Evolutionary conservation across 2,797 vertebrate species (phyloP).

Genomic region (Numenius phaeopus): DNA sequence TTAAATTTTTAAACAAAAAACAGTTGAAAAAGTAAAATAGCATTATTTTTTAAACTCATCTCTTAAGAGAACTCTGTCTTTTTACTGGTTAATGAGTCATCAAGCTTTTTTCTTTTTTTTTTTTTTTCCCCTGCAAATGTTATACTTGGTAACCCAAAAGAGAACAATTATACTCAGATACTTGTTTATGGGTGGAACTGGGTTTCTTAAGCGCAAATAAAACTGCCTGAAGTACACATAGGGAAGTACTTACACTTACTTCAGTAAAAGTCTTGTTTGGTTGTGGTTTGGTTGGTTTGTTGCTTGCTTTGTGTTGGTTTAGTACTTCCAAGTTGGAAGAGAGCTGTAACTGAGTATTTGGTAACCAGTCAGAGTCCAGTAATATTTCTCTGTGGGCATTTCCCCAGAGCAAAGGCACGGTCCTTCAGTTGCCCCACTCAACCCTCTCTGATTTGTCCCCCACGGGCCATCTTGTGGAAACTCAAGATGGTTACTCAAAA

Average conservation of each 20-base stretch:
- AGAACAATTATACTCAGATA: neutral
- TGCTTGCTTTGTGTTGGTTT: neutral
- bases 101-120: neutral
- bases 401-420: rapidly evolving
- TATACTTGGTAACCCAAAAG: neutral
- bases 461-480: rapidly evolving
- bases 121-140: neutral
- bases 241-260: neutral
- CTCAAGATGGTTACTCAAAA: neutral
- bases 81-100: neutral
- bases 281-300: neutral
- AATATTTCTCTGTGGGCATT: neutral
- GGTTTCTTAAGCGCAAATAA: neutral
- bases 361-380: neutral
- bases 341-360: neutral
- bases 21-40: neutral
- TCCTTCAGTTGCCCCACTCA: neutral
- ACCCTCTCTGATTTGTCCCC: neutral
- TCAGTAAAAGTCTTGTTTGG: neutral
- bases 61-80: neutral
- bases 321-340: neutral
- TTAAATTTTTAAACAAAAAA: neutral
- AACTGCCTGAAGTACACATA: neutral
- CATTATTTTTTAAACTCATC: neutral
- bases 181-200: neutral